Conservation (phyloP, 2,113 vertebrate genomes). For the Callorhinus ursinus region DNA sequence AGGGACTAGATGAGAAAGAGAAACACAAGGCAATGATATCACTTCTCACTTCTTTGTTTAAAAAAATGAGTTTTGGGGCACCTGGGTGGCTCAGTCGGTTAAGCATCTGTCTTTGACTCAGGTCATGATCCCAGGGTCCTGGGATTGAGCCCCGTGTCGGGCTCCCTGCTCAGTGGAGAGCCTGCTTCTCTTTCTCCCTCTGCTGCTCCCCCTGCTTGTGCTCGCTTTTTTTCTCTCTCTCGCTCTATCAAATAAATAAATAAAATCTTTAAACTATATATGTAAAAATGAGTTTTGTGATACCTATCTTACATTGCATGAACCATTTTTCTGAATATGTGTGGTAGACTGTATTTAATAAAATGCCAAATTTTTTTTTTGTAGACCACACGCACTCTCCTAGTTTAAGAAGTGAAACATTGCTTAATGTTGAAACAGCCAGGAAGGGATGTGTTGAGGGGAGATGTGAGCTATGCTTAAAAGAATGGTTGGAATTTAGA, state of each 20-base stretch:
- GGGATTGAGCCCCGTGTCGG: no score
- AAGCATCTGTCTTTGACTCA: not conserved
- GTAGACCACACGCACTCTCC: not conserved
- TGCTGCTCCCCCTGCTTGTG: not conserved
- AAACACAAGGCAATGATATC: not conserved
- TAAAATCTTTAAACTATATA: not conserved
- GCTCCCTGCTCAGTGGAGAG: no score
- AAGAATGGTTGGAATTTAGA: not conserved
- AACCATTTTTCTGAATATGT: not conserved
- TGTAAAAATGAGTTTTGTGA: not conserved
- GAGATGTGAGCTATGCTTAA: not conserved
- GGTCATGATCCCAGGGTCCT: not conserved
- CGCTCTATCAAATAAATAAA: not conserved
- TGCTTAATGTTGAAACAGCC: not conserved
- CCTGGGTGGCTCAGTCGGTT: not conserved
- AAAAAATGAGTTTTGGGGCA: not conserved
- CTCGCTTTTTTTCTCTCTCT: not conserved
- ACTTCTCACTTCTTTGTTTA: not conserved
- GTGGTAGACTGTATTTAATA: not conserved
- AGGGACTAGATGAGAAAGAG: not conserved
- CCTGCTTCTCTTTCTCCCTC: not conserved
- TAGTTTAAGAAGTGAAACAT: not conserved
- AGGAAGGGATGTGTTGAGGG: not conserved
- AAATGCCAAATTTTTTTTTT: not conserved
- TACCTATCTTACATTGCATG: not conserved